These are phyloP conservation scores for Ceratosolen fusciceps DNA, from an alignment of 1,140 invertebrate genomes.

Conservation along the genomic window DNA sequence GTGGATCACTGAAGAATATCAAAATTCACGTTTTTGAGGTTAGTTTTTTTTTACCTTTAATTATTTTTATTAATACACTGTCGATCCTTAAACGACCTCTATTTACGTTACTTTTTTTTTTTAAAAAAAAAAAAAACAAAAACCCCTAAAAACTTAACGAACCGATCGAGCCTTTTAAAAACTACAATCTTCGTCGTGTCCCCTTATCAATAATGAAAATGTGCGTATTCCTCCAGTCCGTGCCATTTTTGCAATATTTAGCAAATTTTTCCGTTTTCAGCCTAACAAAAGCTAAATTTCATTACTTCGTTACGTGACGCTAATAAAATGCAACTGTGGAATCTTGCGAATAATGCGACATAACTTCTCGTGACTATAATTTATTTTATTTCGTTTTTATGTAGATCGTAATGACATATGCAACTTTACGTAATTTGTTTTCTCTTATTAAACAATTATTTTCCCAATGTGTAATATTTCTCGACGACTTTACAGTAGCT, in stretches of 20 bases:
- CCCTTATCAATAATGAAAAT: slow-evolving; percentile 33
- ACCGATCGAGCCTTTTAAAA: background rate
- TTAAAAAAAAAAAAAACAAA: too few relatives aligned
- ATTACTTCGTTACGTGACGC: background rate
- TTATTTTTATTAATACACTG: slow-evolving; percentile 18
- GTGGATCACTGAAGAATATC: slow-evolving; percentile 26
- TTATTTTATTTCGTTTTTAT: slow-evolving; percentile 21
- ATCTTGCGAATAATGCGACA: background rate
- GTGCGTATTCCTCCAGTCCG: background rate
- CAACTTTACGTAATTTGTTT: slow-evolving; percentile 48
- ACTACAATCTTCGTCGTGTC: background rate
- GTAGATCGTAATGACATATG: slow-evolving; percentile 36
- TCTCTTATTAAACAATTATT: slow-evolving; percentile 13
- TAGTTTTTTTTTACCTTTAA: slow-evolving; percentile 31
- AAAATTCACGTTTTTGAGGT: slow-evolving; percentile 48
- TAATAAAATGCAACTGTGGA: background rate
- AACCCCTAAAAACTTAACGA: background rate
- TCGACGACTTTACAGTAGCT: background rate
- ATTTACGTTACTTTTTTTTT: background rate
- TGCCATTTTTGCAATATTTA: slow-evolving; percentile 30
- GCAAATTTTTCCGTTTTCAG: background rate
- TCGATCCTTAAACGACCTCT: background rate
- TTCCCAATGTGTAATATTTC: slow-evolving; percentile 7
- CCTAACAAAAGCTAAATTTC: background rate
- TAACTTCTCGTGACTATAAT: background rate